Conservation (phyloP, 2,888 invertebrate species). For the Ypsolopha scabrella region DNA sequence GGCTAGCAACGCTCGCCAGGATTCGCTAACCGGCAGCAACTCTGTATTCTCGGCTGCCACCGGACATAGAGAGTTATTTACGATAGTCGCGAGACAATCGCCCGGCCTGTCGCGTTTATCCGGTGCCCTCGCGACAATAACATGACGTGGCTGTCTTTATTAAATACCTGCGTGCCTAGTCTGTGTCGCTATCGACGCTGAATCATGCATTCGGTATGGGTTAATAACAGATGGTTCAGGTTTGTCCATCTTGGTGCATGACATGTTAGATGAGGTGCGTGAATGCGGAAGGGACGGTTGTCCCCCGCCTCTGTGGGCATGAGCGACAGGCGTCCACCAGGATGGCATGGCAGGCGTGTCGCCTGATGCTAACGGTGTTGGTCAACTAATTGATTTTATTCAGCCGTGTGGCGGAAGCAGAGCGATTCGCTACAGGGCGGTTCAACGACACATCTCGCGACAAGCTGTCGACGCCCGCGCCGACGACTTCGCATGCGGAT, state of each 20-base stretch:
- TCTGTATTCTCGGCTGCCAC: slow-evolving; percentile 56
- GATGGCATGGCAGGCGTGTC: slow-evolving; percentile 11
- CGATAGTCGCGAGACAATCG: slow-evolving; percentile 65
- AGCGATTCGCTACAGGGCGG: slow-evolving; percentile 41
- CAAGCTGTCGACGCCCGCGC: background rate
- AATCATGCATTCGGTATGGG: slow-evolving; percentile 28
- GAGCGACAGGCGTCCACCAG: too few species aligned
- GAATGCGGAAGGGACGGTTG: too few species aligned
- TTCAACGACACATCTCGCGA: slow-evolving; percentile 44
- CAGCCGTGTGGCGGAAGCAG: slow-evolving; percentile 43
- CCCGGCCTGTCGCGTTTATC: slow-evolving; percentile 56
- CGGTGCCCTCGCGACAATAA: slow-evolving; percentile 62
- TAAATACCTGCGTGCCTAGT: slow-evolving; percentile 56
- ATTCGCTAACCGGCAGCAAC: slow-evolving; percentile 46
- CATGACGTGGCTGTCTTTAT: slow-evolving; percentile 64
- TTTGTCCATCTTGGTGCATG: too few species aligned
- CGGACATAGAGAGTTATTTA: slow-evolving; percentile 66
- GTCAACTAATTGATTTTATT: slow-evolving; percentile 48
- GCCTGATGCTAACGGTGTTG: slow-evolving; percentile 25
- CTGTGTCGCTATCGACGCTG: slow-evolving; percentile 44
- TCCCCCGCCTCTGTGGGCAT: too few species aligned
- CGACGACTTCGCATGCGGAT: slow-evolving; percentile 25
- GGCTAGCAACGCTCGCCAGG: slow-evolving; percentile 17
- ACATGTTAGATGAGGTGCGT: too few species aligned
- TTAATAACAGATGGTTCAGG: too few species aligned